A percentile compares a stretch with the other conserved stretches of the same genome.
phyloP scores from a whole-genome alignment of 2,888 invertebrate species.

The Epinotia demarniana region DNA sequence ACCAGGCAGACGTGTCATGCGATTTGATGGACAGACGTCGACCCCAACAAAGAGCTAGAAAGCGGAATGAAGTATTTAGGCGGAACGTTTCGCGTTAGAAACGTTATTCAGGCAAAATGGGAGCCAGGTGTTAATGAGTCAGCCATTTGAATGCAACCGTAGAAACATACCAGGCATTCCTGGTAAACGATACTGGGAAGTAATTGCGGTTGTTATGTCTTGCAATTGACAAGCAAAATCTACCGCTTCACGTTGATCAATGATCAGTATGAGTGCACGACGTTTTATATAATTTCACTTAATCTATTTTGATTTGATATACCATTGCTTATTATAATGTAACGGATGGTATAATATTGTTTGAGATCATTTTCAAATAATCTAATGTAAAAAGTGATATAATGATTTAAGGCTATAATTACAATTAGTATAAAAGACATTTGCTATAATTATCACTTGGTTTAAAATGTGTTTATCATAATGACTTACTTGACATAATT shows the following conservation, averaged over 20 bases:
- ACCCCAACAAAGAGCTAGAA: conserved; percentile 50
- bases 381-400: no score
- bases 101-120: conserved; percentile 39
- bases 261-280: neutral
- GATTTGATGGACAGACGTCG: conserved; percentile 60
- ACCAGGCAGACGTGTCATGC: conserved; percentile 60
- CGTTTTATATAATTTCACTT: no score
- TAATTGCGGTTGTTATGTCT: neutral
- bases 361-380: no score
- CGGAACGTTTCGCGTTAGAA: conserved; percentile 29
- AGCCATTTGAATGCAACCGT: conserved; percentile 18
- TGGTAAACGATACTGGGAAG: conserved; percentile 4
- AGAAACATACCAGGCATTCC: conserved; percentile 6
- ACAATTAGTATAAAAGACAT: no score
- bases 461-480: no score
- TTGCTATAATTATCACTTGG: no score
- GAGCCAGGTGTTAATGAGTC: conserved; percentile 38
- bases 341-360: no score
- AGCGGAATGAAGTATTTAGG: conserved; percentile 46
- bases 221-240: neutral
- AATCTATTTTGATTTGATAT: no score
- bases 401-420: no score
- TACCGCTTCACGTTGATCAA: neutral
- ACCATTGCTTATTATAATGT: no score
- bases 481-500: no score